A percentile compares a stretch with the other conserved stretches of the same genome.
Evolutionary conservation across 1,140 invertebrate genomes (phyloP).

Genomic region (Bombyx mandarina): DNA sequence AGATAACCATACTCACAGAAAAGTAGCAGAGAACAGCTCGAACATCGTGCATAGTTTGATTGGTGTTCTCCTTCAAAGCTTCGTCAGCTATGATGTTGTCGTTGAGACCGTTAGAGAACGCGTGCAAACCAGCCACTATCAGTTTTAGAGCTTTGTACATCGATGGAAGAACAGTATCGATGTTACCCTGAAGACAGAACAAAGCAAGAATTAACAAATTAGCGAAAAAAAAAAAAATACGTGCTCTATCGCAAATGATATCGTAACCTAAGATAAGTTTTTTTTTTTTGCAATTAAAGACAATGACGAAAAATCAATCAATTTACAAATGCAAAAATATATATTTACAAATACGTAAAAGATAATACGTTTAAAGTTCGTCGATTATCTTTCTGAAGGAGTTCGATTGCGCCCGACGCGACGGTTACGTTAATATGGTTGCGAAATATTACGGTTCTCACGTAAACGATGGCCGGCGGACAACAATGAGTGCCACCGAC

Average conservation of each 20-base stretch:
- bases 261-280: too few species aligned
- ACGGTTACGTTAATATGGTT: constrained; percentile 41
- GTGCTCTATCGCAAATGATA: too few species aligned
- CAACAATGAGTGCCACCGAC: constrained; percentile 67
- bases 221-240: too few species aligned
- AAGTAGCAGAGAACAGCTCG: constrained; percentile 51
- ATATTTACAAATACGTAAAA: background rate
- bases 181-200: constrained; percentile 41
- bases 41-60: constrained; percentile 36
- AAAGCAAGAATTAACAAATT: background rate
- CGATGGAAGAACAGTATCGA: constrained; percentile 38
- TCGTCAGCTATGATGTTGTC: constrained; percentile 33
- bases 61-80: constrained; percentile 35
- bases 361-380: constrained; percentile 4
- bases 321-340: too few species aligned
- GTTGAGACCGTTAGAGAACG: constrained; percentile 28
- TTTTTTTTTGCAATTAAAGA: too few species aligned
- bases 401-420: constrained; percentile 30
- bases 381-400: constrained; percentile 30
- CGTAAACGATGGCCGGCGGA: constrained; percentile 58
- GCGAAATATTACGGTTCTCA: constrained; percentile 66
- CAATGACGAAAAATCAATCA: too few species aligned
- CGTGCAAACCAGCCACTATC: constrained; percentile 42
- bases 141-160: constrained; percentile 57
- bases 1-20: constrained; percentile 38